Conservation (phyloP, 2,888 invertebrate genomes). For the Beris morrisii region DNA sequence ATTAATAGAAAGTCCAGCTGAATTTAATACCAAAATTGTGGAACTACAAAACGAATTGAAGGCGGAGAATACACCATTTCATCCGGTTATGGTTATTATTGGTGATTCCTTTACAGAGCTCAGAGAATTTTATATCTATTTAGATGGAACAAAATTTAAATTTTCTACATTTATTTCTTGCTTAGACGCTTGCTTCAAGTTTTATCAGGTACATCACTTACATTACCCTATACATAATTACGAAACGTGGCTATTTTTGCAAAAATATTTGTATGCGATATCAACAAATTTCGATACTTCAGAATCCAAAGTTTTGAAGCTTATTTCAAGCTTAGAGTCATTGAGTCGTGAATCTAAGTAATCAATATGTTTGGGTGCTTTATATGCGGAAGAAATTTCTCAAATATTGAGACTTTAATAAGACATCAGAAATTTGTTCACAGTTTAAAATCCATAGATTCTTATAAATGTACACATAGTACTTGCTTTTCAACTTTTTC, state of each 20-base stretch:
- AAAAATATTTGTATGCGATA: constrained; percentile 1
- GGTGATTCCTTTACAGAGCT: background rate
- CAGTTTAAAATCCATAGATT: background rate
- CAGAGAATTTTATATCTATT: constrained; percentile 1
- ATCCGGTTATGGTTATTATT: background rate
- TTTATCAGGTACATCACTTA: background rate
- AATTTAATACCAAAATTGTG: background rate
- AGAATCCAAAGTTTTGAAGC: background rate
- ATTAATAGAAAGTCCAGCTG: background rate
- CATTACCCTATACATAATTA: background rate
- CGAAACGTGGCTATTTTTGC: background rate
- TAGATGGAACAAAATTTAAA: constrained; percentile 2
- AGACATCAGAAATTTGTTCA: constrained; percentile 4
- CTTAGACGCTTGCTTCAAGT: background rate
- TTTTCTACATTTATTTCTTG: background rate
- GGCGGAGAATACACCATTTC: background rate
- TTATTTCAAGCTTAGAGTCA: background rate
- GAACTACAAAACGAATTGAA: background rate
- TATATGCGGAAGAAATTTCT: background rate
- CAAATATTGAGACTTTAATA: background rate
- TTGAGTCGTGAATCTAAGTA: background rate
- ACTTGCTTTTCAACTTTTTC: background rate
- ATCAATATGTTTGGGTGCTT: background rate
- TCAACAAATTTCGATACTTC: constrained; percentile 1
- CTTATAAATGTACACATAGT: background rate